Evolutionary conservation across 1,140 invertebrate species (phyloP), one percentile per base, ranked within the genome.

Genomic region (Copidosoma floridanum): DNA sequence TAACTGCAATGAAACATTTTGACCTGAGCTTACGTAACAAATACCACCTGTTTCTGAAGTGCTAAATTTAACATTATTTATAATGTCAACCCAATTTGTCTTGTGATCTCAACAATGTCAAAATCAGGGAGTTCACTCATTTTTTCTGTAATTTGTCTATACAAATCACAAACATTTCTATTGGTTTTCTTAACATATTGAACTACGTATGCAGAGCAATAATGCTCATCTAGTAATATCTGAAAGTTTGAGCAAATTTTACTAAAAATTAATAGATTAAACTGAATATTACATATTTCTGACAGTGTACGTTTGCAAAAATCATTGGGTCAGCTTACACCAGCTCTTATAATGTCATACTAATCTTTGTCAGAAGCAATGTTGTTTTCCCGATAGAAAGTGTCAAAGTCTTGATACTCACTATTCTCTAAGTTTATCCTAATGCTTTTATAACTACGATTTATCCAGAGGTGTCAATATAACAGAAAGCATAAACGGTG

Each of bases 31-130:
- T 51, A 2, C 61, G 32, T 51, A 73, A 54, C n/a, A 78, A 38
- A 71, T 73, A 79, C 75, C 76, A 46, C 75, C 78, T 52, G 76
- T 77, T 71, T 79, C 77, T 69, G 78, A 76, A 3, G 69, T 67
- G 54, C 71, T 67, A 62, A 78, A 77, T 53, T 79, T 76, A 50
- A 75, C 69, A 62, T 64, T 63, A 21, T 78, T 77, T 24, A 79
- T 63, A 11, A 78, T 56, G 64, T 79, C 72, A 23, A 71, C 35
- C 72, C 72, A 20, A 79, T 65, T 63, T 68, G 64, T 48, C 56
- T 69, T 0, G 68, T 74, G 10, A 73, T 70, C 23, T 74, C 72
- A 18, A 70, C 46, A n/a, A 74, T 59, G 55, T 77, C 68, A 40
- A 74, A 71, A 47, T 76, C 69, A 35, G 71, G 71, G 65, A 77